Conservation (phyloP, 2,113 vertebrate genomes). For the Xiphias gladius region DNA sequence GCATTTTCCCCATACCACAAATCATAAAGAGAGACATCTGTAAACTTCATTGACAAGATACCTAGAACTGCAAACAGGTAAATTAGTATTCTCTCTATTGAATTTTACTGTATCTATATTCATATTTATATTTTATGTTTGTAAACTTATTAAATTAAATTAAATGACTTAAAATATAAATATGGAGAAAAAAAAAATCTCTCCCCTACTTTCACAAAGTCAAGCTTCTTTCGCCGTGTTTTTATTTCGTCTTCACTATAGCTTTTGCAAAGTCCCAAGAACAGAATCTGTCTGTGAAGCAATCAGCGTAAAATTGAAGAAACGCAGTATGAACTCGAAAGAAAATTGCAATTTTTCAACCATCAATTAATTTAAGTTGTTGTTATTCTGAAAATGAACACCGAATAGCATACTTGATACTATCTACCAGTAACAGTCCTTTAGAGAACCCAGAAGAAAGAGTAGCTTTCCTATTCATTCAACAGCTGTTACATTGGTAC, state of each 20-base stretch:
- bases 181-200: not conserved
- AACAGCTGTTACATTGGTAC: constrained; percentile 50
- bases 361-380: not conserved
- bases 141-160: too few species aligned
- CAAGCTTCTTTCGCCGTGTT: not conserved
- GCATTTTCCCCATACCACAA: too few species aligned
- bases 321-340: not conserved
- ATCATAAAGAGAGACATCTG: too few species aligned
- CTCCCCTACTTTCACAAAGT: not conserved
- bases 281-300: not conserved
- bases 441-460: constrained; percentile 28
- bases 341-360: not conserved
- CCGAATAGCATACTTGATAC: constrained; percentile 72
- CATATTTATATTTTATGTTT: too few species aligned
- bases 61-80: too few species aligned
- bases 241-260: not conserved
- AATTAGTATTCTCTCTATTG: too few species aligned
- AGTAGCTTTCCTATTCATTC: constrained; percentile 37
- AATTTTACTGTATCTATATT: too few species aligned
- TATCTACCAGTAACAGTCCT: not conserved
- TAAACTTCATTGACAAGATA: too few species aligned
- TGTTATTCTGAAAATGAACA: constrained; percentile 63
- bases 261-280: not conserved
- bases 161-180: not conserved
- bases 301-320: not conserved